These are phyloP conservation scores for Lemur catta DNA, from an alignment of 2,797 vertebrate genomes.

Conservation along the genomic window DNA sequence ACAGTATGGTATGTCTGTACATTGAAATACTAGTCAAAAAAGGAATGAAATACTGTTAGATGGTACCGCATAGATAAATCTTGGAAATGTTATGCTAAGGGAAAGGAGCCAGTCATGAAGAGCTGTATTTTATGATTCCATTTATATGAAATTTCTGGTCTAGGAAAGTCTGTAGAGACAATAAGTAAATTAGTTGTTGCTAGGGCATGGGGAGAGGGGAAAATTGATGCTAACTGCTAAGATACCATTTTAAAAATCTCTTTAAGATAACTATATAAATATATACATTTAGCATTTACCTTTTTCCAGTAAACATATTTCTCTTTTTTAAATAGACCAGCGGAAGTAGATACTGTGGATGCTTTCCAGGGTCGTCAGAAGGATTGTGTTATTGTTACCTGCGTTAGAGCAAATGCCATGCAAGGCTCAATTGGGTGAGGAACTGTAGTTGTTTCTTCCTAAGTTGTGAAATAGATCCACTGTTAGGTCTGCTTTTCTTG, in stretches of 20 bases:
- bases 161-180: neutral
- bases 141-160: neutral
- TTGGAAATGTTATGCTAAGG: neutral
- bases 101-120: neutral
- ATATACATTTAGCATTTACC: neutral
- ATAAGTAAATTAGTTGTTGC: neutral
- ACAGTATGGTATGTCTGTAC: accelerated
- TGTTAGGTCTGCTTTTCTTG: neutral
- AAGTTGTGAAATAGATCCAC: neutral
- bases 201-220: neutral
- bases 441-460: neutral
- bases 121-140: accelerated
- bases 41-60: neutral
- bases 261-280: neutral
- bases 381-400: slow-evolving; percentile 91
- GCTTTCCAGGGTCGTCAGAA: slow-evolving; percentile 92
- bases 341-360: slow-evolving; percentile 91
- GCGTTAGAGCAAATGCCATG: slow-evolving; percentile 86
- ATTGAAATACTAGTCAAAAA: accelerated
- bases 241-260: too few relatives aligned
- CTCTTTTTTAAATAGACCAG: slow-evolving; percentile 70
- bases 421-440: slow-evolving; percentile 89
- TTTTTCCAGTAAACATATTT: neutral
- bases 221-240: neutral
- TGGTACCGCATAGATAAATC: accelerated